Evolutionary conservation across 30 jellyfish, hydroid and myxozoan species (phyloP).

Genomic region (Pelagia noctiluca): DNA sequence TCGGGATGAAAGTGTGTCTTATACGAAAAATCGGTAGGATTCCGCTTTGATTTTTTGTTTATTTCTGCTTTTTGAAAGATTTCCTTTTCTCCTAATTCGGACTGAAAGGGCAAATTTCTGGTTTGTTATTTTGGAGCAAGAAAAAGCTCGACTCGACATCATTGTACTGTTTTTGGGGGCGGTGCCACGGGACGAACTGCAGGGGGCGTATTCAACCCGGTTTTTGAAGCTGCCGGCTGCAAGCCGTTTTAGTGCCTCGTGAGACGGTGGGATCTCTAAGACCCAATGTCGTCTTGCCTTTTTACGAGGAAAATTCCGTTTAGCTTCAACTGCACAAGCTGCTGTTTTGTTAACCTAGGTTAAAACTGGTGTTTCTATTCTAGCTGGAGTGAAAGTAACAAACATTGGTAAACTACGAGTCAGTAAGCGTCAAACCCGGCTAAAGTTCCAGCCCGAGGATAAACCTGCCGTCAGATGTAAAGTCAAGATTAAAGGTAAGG

Average conservation of each 20-base stretch:
- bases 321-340: neutral
- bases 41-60: neutral
- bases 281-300: neutral
- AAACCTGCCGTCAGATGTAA: neutral
- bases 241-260: neutral
- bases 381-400: slow-evolving; percentile 25
- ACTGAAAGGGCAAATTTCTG: neutral
- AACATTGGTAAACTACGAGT: slow-evolving; percentile 23
- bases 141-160: neutral
- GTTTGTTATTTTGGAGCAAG: neutral
- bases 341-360: neutral
- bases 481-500: neutral
- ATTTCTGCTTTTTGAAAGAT: neutral
- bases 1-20: slow-evolving; percentile 29
- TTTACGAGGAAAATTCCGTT: neutral
- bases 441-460: slow-evolving; percentile 15
- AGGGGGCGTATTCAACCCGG: neutral
- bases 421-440: slow-evolving; percentile 30
- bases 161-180: neutral
- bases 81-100: neutral
- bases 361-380: too few relatives aligned
- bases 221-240: neutral
- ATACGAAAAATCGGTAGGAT: slow-evolving; percentile 28
- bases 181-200: neutral
- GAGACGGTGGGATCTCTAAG: neutral